These are phyloP conservation scores for Meloidogyne exigua DNA, from an alignment of 1,140 invertebrate genomes.

Conservation along the genomic window DNA sequence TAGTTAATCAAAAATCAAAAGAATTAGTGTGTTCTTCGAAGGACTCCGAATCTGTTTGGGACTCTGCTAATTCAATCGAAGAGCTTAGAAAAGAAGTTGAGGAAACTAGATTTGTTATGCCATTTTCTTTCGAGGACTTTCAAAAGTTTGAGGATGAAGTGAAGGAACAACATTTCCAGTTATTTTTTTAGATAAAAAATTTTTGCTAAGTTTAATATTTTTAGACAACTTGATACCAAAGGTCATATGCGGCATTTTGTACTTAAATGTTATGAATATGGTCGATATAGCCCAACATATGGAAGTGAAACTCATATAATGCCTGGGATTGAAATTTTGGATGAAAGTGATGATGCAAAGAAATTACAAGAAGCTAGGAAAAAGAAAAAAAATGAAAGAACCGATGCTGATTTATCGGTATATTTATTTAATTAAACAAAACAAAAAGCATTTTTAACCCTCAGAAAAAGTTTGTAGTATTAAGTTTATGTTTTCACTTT, in stretches of 20 bases:
- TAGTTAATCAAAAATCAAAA: slow-evolving; percentile 24
- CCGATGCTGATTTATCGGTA: slow-evolving; percentile 3
- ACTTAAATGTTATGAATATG: slow-evolving; percentile 73
- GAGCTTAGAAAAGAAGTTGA: neutral
- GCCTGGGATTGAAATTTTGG: slow-evolving; percentile 77
- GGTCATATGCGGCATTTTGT: slow-evolving; percentile 59
- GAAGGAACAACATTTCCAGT: slow-evolving; percentile 50
- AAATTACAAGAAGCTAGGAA: slow-evolving; percentile 64
- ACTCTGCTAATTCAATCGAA: slow-evolving; percentile 5
- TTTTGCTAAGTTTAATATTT: neutral
- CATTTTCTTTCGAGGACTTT: slow-evolving; percentile 37
- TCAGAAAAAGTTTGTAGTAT: too few species aligned
- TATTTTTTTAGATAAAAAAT: slow-evolving; percentile 16
- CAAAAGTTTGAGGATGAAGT: slow-evolving; percentile 61
- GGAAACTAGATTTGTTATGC: slow-evolving; percentile 20
- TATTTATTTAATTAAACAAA: slow-evolving; percentile 7
- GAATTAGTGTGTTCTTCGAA: neutral
- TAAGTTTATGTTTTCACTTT: neutral
- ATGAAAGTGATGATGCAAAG: slow-evolving; percentile 77
- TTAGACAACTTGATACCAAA: slow-evolving; percentile 48
- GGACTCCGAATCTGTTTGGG: neutral
- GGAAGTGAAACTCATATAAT: slow-evolving; percentile 74
- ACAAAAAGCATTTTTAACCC: too few species aligned
- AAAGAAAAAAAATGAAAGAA: neutral
- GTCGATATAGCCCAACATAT: slow-evolving; percentile 80